Percentiles rank a stretch among this genome's conserved stretches.
Evolutionary conservation across 2,797 vertebrate genomes (phyloP).

Genomic region (Micrastur ruficollis): DNA sequence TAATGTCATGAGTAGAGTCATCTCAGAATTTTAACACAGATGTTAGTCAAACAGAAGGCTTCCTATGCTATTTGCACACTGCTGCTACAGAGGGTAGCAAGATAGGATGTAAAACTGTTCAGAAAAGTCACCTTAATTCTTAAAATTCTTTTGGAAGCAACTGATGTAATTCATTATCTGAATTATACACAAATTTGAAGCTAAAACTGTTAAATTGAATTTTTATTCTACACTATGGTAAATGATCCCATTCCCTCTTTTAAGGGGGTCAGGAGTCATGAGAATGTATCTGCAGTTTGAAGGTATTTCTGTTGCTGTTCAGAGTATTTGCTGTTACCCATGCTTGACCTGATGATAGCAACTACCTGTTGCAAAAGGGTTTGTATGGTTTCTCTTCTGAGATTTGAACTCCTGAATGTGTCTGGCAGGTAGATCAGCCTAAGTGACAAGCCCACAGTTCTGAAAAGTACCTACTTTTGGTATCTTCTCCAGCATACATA

Average conservation of each 20-base stretch:
- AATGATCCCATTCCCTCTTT: neutral
- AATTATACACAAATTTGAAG: neutral
- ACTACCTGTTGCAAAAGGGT: neutral
- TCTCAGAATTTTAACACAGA: neutral
- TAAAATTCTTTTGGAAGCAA: neutral
- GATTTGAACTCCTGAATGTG: neutral
- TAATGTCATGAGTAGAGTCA: neutral
- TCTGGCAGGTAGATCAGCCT: neutral
- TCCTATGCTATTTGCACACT: neutral
- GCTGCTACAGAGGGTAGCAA: neutral
- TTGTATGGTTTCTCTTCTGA: neutral
- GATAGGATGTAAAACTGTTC: neutral
- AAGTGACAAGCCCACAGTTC: accelerated
- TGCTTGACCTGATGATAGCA: neutral
- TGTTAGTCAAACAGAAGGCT: neutral
- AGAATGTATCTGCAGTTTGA: neutral
- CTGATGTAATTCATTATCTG: neutral
- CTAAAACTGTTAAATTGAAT: neutral
- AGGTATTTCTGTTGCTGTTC: neutral
- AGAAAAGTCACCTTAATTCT: neutral
- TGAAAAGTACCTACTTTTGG: neutral
- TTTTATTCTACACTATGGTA: neutral
- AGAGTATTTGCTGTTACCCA: neutral
- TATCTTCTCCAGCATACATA: neutral
- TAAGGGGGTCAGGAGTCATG: neutral